Conservation (phyloP, 2,113 vertebrate species). For the Pseudopipra pipra region DNA sequence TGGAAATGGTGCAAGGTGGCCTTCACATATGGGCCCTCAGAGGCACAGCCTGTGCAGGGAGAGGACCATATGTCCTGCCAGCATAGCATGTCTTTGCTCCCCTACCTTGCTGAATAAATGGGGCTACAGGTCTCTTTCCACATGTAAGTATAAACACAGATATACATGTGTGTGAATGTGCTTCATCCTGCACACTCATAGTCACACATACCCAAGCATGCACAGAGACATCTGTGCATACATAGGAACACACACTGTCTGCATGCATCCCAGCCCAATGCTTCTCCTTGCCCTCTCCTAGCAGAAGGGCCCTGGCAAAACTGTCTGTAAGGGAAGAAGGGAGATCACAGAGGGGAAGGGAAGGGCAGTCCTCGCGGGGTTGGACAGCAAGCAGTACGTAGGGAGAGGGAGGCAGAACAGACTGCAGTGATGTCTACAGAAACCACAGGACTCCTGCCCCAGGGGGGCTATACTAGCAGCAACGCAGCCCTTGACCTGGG, state of each 20-base stretch:
- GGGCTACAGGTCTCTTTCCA: not conserved
- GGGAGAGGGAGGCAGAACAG: not conserved
- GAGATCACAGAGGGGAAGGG: not conserved
- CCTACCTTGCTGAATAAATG: not conserved
- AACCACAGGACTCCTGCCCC: not conserved
- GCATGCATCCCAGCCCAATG: not conserved
- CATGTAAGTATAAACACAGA: not conserved
- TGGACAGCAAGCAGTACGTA: not conserved
- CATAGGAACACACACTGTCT: not conserved
- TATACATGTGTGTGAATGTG: not conserved
- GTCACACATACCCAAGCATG: not conserved
- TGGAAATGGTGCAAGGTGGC: not conserved
- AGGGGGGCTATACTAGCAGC: not conserved
- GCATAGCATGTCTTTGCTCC: not conserved
- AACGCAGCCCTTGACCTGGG: not conserved
- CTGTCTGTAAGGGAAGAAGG: not conserved
- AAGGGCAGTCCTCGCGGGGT: not conserved
- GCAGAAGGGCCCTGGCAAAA: not conserved
- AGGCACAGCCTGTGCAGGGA: not conserved
- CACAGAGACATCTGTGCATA: not conserved
- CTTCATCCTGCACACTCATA: not conserved
- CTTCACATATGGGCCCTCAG: not conserved
- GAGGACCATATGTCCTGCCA: not conserved
- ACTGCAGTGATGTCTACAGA: not conserved
- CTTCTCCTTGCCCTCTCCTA: not conserved